These are phyloP conservation scores for Amphipyra tragopoginis DNA, from an alignment of 2,888 invertebrate genomes.

Conservation along the genomic window DNA sequence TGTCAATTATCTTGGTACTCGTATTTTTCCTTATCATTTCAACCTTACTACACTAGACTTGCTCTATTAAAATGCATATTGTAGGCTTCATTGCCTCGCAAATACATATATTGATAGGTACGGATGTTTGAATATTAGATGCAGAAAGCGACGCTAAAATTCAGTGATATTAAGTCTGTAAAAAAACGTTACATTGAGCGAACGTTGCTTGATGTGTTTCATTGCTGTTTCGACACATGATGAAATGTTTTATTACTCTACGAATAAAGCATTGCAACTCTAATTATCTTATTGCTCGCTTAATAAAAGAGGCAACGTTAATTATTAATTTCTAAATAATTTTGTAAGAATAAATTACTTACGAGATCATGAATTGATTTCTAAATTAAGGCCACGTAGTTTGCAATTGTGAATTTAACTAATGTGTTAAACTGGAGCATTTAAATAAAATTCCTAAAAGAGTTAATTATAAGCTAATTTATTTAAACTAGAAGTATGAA, in stretches of 20 bases:
- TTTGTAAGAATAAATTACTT: conserved; percentile 38
- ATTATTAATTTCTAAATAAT: conserved; percentile 36
- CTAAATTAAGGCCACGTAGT: conserved; percentile 7
- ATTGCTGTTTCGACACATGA: conserved; percentile 19
- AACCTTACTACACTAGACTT: no score
- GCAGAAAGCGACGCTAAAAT: conserved; percentile 27
- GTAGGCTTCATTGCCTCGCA: conserved; percentile 18
- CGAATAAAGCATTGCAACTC: conserved; percentile 27
- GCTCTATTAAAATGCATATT: conserved; percentile 32
- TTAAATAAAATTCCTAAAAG: not conserved
- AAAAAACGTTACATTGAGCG: conserved; percentile 19
- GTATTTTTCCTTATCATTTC: no score
- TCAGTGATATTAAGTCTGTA: conserved; percentile 15
- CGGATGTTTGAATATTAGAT: conserved; percentile 9
- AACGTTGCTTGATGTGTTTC: conserved; percentile 24
- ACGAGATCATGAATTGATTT: conserved; percentile 37
- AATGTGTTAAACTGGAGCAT: not conserved
- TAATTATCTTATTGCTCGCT: conserved; percentile 42
- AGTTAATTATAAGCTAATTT: no score
- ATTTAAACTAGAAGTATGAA: no score
- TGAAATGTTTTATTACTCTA: conserved; percentile 38
- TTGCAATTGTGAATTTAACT: conserved; percentile 29
- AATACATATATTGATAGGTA: conserved; percentile 16
- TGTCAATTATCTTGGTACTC: no score
- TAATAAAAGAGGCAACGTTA: conserved; percentile 31